Percentiles rank a stretch among this genome's conserved stretches.
Conservation (phyloP, 2,797 vertebrate species). For the Chelon labrosus region DNA sequence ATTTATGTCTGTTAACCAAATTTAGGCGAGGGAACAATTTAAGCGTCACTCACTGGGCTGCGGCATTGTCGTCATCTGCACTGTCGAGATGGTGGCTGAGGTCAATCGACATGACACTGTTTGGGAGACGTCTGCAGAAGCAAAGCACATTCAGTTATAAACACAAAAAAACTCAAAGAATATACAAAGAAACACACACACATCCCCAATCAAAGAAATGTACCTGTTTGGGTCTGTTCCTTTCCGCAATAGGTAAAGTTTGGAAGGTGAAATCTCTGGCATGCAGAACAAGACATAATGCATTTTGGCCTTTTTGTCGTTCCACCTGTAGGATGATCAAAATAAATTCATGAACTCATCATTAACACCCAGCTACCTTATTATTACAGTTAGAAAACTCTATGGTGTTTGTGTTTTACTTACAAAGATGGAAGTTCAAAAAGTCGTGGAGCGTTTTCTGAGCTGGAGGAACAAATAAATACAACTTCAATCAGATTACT, state of each 20-base stretch:
- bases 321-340: conserved; percentile 88
- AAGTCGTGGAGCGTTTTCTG: conserved; percentile 86
- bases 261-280: conserved; percentile 88
- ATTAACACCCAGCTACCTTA: neutral
- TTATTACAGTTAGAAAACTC: neutral
- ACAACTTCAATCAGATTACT: conserved; percentile 5
- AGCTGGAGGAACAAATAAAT: conserved; percentile 78
- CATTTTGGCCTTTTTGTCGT: conserved; percentile 92
- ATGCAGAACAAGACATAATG: conserved; percentile 95
- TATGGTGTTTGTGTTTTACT: conserved; percentile 68
- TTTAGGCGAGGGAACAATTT: neutral
- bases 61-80: conserved; percentile 67
- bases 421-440: conserved; percentile 96
- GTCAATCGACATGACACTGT: conserved; percentile 88
- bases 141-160: conserved; percentile 5
- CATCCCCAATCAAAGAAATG: conserved; percentile 14
- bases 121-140: conserved; percentile 84
- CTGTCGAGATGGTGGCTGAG: conserved; percentile 86
- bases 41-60: conserved; percentile 83
- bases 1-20: neutral
- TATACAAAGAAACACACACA: neutral
- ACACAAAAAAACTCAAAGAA: conserved; percentile 5
- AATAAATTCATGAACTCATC: neutral
- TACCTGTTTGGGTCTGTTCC: conserved; percentile 93
- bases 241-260: conserved; percentile 91